phyloP scores from a whole-genome alignment of 2,113 vertebrate genomes.

The Tragelaphus imberbis region DNA sequence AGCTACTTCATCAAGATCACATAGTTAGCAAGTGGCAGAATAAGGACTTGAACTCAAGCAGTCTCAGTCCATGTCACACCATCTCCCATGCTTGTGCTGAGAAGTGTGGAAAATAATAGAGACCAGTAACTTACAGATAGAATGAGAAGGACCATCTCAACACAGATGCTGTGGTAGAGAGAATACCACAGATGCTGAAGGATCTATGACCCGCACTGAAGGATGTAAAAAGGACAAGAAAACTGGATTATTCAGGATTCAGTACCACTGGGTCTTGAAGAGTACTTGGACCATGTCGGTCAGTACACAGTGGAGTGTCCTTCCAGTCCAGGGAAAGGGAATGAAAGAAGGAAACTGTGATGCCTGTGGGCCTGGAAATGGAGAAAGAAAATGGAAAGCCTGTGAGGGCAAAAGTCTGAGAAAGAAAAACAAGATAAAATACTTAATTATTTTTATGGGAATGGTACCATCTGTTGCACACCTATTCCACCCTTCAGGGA shows the following conservation, averaged over 20 bases:
- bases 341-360: background rate
- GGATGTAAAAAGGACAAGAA: background rate
- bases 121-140: background rate
- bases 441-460: constrained; percentile 32
- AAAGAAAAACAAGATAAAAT: constrained; percentile 25
- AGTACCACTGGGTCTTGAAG: background rate
- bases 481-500: background rate
- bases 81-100: background rate
- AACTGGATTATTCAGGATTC: background rate
- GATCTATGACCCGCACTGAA: background rate
- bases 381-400: background rate
- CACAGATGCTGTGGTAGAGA: background rate
- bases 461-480: background rate
- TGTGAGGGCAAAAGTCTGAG: background rate
- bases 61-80: background rate
- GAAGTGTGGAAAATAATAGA: background rate
- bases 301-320: background rate
- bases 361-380: background rate
- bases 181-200: background rate
- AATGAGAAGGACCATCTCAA: background rate
- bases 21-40: background rate
- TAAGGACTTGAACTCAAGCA: background rate
- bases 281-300: accelerated
- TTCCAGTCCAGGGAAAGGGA: background rate
- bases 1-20: background rate